A percentile compares a stretch with the other conserved stretches of the same genome.
These are phyloP conservation scores for Channa striata DNA, from an alignment of 2,797 vertebrate genomes.

Conservation along the genomic window DNA sequence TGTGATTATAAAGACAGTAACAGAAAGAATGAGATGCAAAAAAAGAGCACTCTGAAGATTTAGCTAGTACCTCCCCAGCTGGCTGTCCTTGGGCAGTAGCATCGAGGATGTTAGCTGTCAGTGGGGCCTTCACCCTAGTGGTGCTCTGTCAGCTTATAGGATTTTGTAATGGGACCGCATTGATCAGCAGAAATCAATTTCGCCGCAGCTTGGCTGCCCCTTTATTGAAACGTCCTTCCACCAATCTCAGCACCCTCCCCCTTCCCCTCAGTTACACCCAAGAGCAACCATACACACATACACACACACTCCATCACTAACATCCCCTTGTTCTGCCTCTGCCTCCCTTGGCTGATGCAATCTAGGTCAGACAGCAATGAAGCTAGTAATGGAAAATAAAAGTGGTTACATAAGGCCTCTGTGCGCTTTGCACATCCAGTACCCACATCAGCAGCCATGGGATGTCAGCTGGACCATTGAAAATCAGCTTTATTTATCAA, in stretches of 20 bases:
- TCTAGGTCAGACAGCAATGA: conserved; percentile 84
- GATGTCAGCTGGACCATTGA: conserved; percentile 71
- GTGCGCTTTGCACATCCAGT: conserved; percentile 74
- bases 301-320: conserved; percentile 62
- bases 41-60: conserved; percentile 24
- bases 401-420: conserved; percentile 84
- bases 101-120: conserved; percentile 52
- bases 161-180: conserved; percentile 70
- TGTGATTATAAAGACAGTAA: background rate
- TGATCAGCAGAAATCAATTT: conserved; percentile 73
- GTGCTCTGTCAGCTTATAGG: conserved; percentile 69
- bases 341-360: conserved; percentile 81
- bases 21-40: background rate
- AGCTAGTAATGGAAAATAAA: conserved; percentile 84
- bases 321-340: conserved; percentile 80
- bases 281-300: conserved; percentile 33
- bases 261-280: conserved; percentile 45
- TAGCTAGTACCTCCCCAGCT: conserved; percentile 22
- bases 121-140: conserved; percentile 37
- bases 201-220: conserved; percentile 47
- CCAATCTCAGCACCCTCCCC: conserved; percentile 36
- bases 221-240: conserved; percentile 67
- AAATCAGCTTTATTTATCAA: conserved; percentile 80
- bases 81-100: conserved; percentile 52
- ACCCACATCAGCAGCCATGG: conserved; percentile 71